These are phyloP conservation scores for Cosmopolites sordidus DNA, from an alignment of 2,888 invertebrate species.

Conservation along the genomic window DNA sequence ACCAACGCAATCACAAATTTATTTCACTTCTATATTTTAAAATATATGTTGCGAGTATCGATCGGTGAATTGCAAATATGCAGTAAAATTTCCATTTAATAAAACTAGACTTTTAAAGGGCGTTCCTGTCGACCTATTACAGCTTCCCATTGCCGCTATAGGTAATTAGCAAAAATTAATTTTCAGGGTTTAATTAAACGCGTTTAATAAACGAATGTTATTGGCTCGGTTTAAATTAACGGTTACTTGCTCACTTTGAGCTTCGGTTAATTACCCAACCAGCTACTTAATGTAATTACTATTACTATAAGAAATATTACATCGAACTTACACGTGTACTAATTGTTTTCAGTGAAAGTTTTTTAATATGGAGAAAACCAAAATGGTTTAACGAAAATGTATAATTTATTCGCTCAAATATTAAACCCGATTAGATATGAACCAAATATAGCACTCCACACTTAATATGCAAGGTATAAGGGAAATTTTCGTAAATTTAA, in stretches of 20 bases:
- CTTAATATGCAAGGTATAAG: no score
- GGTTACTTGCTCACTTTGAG: conserved; percentile 10
- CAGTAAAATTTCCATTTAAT: not conserved
- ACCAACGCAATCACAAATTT: no score
- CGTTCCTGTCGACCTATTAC: not conserved
- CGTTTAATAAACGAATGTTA: conserved; percentile 14
- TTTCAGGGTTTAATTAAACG: conserved; percentile 10
- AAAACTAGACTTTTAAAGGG: conserved; percentile 1
- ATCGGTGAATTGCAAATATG: not conserved
- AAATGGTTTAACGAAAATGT: no score
- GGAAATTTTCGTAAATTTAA: no score
- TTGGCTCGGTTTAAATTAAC: conserved; percentile 11
- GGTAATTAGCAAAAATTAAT: conserved; percentile 14
- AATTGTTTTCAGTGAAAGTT: conserved; percentile 5
- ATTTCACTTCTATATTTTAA: no score
- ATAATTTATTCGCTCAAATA: no score
- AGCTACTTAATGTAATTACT: conserved; percentile 9
- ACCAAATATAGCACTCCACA: no score
- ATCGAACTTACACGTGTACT: conserved; percentile 5
- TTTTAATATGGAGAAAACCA: not conserved
- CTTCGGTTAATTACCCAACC: conserved; percentile 6
- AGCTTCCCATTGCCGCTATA: conserved; percentile 4
- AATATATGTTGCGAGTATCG: not conserved
- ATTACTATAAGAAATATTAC: no score
- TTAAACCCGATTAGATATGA: no score